These are phyloP conservation scores for Neosilurus mollespiculum DNA, from an alignment of 2,797 vertebrate genomes.

Conservation along the genomic window DNA sequence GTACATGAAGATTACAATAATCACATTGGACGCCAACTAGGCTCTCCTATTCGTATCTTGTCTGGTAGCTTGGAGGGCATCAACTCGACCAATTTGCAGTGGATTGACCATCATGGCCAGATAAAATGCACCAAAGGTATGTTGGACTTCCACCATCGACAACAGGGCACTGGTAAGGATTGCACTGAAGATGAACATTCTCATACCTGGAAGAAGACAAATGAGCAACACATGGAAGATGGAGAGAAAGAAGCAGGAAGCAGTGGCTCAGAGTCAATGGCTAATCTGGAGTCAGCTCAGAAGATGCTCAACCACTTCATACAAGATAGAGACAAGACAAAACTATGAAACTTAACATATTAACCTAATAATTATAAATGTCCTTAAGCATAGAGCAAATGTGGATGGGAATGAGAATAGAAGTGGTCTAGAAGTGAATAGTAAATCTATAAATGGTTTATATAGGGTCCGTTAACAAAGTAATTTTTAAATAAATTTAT, in stretches of 20 bases:
- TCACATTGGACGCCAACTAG: constrained; percentile 52
- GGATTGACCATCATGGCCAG: constrained; percentile 55
- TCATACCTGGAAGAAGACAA: constrained; percentile 67
- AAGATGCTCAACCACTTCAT: constrained; percentile 69
- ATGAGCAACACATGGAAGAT: constrained; percentile 35
- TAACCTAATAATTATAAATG: neutral
- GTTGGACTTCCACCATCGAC: constrained; percentile 66
- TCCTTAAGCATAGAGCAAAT: neutral
- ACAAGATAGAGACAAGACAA: constrained; percentile 67
- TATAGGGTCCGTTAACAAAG: neutral
- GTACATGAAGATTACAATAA: constrained; percentile 58
- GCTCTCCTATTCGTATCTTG: constrained; percentile 68
- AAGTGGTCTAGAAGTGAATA: neutral
- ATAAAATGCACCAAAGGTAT: constrained; percentile 67
- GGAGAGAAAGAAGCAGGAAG: constrained; percentile 37
- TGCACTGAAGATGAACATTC: constrained; percentile 67
- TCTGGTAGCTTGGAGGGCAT: constrained; percentile 76
- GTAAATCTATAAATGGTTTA: neutral
- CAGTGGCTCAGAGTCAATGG: constrained; percentile 47
- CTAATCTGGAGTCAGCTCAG: constrained; percentile 67
- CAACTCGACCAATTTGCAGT: constrained; percentile 53
- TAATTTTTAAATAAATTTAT: neutral
- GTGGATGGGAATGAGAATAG: neutral
- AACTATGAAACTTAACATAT: constrained; percentile 53
- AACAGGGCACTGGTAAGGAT: constrained; percentile 47